Conservation (phyloP, 2,113 vertebrate species). For the Syngnathus scovelli region DNA sequence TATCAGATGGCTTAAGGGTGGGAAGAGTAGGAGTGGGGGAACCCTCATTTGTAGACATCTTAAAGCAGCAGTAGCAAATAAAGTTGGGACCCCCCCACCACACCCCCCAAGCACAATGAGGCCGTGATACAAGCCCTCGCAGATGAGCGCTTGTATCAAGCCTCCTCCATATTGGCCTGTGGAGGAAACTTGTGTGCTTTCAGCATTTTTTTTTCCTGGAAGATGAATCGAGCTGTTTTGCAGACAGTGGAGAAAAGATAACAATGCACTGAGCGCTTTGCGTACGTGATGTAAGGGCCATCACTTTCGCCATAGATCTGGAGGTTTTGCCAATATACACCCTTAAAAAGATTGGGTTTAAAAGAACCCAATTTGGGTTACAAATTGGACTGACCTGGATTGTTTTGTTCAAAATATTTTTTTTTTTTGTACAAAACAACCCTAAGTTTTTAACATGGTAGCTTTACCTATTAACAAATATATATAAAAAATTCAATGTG, state of each 20-base stretch:
- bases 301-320: slow-evolving; percentile 33
- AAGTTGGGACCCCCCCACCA: slow-evolving; percentile 22
- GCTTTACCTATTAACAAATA: not conserved
- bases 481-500: not conserved
- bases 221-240: slow-evolving; percentile 65
- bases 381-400: too few relatives aligned
- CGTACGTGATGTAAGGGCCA: slow-evolving; percentile 43
- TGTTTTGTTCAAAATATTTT: too few relatives aligned
- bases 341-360: too few relatives aligned
- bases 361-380: too few relatives aligned
- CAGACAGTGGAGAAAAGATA: slow-evolving; percentile 58
- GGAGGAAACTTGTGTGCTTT: slow-evolving; percentile 62
- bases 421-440: too few relatives aligned
- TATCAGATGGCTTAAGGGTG: slow-evolving; percentile 53
- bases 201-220: slow-evolving; percentile 59
- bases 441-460: too few relatives aligned
- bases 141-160: slow-evolving; percentile 39
- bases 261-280: slow-evolving; percentile 42
- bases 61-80: slow-evolving; percentile 35
- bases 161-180: slow-evolving; percentile 49
- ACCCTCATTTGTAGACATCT: slow-evolving; percentile 60
- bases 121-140: slow-evolving; percentile 29
- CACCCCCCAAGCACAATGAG: slow-evolving; percentile 24
- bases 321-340: not conserved
- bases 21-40: slow-evolving; percentile 10